Percentiles rank a stretch among this genome's conserved stretches.
phyloP scores from a whole-genome alignment of 2,797 vertebrate genomes.

The Prionace glauca region DNA sequence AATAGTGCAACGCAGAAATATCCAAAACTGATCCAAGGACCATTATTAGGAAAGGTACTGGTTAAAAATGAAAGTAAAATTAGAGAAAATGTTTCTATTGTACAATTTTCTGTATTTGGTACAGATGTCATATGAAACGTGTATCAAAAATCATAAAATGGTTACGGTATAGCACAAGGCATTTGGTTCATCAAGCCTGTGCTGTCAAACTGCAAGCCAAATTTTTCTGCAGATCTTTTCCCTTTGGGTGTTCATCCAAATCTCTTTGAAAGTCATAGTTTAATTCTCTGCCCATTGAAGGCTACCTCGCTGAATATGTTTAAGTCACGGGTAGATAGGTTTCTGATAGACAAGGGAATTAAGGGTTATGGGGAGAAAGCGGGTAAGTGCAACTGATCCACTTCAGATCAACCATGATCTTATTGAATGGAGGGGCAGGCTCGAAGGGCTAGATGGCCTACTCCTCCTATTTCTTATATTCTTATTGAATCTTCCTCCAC shows the following conservation, averaged over 20 bases:
- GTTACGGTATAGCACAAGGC: not conserved
- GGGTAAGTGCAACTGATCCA: too few species aligned
- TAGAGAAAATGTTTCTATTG: not conserved
- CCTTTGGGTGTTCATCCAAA: not conserved
- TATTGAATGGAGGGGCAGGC: too few species aligned
- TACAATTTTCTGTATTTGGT: not conserved
- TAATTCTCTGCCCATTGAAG: too few species aligned
- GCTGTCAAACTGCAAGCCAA: too few species aligned
- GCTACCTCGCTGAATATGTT: too few species aligned
- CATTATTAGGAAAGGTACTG: slow-evolving; percentile 67
- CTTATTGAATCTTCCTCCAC: not conserved
- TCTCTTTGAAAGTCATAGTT: not conserved
- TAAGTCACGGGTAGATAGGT: too few species aligned
- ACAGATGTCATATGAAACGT: not conserved
- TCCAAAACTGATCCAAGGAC: slow-evolving; percentile 72
- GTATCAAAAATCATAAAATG: not conserved
- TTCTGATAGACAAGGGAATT: too few species aligned
- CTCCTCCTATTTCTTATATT: too few species aligned
- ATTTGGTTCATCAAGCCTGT: too few species aligned
- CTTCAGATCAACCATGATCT: too few species aligned
- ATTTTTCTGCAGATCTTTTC: not conserved
- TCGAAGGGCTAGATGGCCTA: too few species aligned
- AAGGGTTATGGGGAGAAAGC: too few species aligned
- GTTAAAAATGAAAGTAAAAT: not conserved
- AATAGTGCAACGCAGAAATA: slow-evolving; percentile 77